Evolutionary conservation across 2,113 vertebrate genomes (phyloP).

Genomic region (Platichthys flesus): DNA sequence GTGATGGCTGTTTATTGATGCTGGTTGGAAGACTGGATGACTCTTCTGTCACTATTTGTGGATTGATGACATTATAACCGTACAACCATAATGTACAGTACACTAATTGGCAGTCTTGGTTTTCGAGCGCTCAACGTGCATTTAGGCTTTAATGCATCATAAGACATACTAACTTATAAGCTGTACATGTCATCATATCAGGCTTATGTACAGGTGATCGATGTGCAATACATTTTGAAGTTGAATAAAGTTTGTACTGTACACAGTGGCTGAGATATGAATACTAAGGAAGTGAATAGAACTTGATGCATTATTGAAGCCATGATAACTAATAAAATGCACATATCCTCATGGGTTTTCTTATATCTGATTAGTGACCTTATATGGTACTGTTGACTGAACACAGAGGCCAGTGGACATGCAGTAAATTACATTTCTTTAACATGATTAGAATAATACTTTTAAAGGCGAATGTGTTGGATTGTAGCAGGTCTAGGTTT

Average conservation of each 20-base stretch:
- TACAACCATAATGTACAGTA: slow-evolving; percentile 28
- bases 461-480: neutral
- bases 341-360: slow-evolving; percentile 27
- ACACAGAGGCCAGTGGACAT: neutral
- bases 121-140: slow-evolving; percentile 19
- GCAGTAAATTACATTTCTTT: neutral
- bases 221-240: slow-evolving; percentile 60
- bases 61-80: slow-evolving; percentile 25
- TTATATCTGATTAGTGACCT: slow-evolving; percentile 4
- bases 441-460: neutral
- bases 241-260: slow-evolving; percentile 60
- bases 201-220: slow-evolving; percentile 55
- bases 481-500: too few species aligned
- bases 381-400: neutral
- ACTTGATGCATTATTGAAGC: slow-evolving; percentile 21
- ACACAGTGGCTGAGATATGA: slow-evolving; percentile 38
- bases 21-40: slow-evolving; percentile 31
- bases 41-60: slow-evolving; percentile 21
- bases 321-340: slow-evolving; percentile 33
- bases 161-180: slow-evolving; percentile 38
- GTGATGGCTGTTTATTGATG: slow-evolving; percentile 43
- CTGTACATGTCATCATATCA: slow-evolving; percentile 33
- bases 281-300: slow-evolving; percentile 14
- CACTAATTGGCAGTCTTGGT: slow-evolving; percentile 20
- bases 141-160: slow-evolving; percentile 30